Base-by-base conservation (phyloP, 2,888 invertebrate species). In the Bellardia pandia region DNA sequence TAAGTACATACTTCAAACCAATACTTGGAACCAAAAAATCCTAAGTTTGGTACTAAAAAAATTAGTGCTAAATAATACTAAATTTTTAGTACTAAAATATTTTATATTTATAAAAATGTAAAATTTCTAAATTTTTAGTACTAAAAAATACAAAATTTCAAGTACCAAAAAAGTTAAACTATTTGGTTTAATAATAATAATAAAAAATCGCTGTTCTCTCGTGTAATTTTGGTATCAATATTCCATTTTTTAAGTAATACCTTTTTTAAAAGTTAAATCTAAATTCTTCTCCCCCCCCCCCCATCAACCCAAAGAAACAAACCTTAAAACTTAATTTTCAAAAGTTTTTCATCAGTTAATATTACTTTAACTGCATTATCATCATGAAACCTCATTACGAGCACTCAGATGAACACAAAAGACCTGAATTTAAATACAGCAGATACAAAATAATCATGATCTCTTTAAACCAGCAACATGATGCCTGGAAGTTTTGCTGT, bases 401-500 rank as follows among this genome's bases (percentile, higher is more conserved):
- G 11, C 58, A 60, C 45, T 9, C 9, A 3, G 9, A 23, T 48
- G n/a, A n/a, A 13, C 11, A 53, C 48, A 37, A 56, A 45, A 77
- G 53, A 72, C 71, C 62, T 77, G 71, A 64, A 75, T 56, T 76
- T 37, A 13, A 77, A 42, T 53, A 76, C 78, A 78, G 60, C 74
- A 69, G 45, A 48, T 3, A 40, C 30, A 14, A 48, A 14, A 48
- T 68, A 8, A 68, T 75, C 85, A 75, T 76, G 85, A 85, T 85
- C 79, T 80, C 62, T 85, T 72, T 78, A 42, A 37, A 51, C 66
- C 78, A 80, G 85, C 85, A 85, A 85, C 85, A 85, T 85, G 79
- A 85, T 85, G 85, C 85, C 85, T 85, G 79, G 68, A 85, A 85
- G 69, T 85, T 76, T 72, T 81, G 23, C 23, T 62, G 56, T 82